Conservation (phyloP, 2,113 vertebrate genomes). For the Siniperca knerii region DNA sequence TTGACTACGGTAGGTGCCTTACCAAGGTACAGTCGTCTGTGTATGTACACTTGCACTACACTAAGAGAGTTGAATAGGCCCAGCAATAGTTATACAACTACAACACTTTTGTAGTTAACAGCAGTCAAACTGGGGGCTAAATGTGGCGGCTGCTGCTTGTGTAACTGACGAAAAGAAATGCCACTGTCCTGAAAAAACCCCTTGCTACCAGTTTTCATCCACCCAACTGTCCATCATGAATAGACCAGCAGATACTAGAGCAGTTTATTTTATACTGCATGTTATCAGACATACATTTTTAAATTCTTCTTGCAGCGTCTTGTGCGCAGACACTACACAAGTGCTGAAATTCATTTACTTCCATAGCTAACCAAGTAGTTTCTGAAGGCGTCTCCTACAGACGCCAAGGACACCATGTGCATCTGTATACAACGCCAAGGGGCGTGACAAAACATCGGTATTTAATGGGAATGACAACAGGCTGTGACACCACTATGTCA, state of each 20-base stretch:
- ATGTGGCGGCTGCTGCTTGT: slow-evolving; percentile 55
- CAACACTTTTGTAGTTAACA: slow-evolving; percentile 43
- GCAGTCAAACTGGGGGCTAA: slow-evolving; percentile 48
- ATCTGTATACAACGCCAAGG: no score
- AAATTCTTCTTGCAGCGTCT: not conserved
- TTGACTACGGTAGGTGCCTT: slow-evolving; percentile 29
- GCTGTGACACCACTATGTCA: no score
- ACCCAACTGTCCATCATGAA: not conserved
- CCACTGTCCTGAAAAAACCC: slow-evolving; percentile 40
- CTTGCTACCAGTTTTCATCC: slow-evolving; percentile 3
- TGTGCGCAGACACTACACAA: not conserved
- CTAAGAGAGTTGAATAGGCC: slow-evolving; percentile 1
- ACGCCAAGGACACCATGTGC: no score
- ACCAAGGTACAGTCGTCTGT: slow-evolving; percentile 27
- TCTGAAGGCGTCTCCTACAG: no score
- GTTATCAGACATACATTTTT: slow-evolving; percentile 11
- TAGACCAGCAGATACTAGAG: not conserved
- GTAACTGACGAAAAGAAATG: slow-evolving; percentile 40
- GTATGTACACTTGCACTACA: slow-evolving; percentile 4
- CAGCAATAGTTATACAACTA: slow-evolving; percentile 55
- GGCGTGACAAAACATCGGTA: no score
- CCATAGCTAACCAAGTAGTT: not conserved
- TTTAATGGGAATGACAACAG: no score
- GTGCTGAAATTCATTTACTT: not conserved
- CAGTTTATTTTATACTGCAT: not conserved